Conservation (phyloP, 2,888 invertebrate genomes). For the Philaethria dido region DNA sequence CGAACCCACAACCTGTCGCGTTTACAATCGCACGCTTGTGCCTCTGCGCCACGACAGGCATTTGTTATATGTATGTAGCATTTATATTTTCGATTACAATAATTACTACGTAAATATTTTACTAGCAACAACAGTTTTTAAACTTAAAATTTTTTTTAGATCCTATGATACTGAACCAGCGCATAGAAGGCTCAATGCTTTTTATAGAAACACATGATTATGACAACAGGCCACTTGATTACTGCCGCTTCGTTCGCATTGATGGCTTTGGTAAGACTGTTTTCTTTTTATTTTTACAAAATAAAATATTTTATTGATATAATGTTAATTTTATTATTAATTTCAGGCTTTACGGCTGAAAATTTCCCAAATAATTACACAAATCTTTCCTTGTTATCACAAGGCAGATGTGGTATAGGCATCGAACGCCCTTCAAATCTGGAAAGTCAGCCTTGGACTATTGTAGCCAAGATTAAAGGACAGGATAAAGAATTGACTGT, state of each 20-base stretch:
- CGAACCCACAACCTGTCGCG: no score
- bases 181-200: slow-evolving; percentile 33
- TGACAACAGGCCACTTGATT: slow-evolving; percentile 54
- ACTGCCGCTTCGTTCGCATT: slow-evolving; percentile 71
- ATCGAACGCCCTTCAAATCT: slow-evolving; percentile 50
- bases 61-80: no score
- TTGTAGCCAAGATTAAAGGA: slow-evolving; percentile 57
- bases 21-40: no score
- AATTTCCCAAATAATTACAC: slow-evolving; percentile 52
- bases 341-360: slow-evolving; percentile 61
- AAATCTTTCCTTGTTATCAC: slow-evolving; percentile 37
- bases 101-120: no score
- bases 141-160: slow-evolving; percentile 47
- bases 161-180: slow-evolving; percentile 31
- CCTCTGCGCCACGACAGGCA: no score
- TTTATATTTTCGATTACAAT: no score
- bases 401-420: slow-evolving; percentile 54
- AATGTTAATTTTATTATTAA: neutral
- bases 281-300: neutral
- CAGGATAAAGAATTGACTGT: slow-evolving; percentile 54
- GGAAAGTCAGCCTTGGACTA: slow-evolving; percentile 66
- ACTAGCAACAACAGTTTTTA: no score
- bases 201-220: slow-evolving; percentile 50
- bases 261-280: slow-evolving; percentile 66
- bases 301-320: neutral